phyloP scores from a whole-genome alignment of 2,888 invertebrate species.

The Criorhina ranunculi region DNA sequence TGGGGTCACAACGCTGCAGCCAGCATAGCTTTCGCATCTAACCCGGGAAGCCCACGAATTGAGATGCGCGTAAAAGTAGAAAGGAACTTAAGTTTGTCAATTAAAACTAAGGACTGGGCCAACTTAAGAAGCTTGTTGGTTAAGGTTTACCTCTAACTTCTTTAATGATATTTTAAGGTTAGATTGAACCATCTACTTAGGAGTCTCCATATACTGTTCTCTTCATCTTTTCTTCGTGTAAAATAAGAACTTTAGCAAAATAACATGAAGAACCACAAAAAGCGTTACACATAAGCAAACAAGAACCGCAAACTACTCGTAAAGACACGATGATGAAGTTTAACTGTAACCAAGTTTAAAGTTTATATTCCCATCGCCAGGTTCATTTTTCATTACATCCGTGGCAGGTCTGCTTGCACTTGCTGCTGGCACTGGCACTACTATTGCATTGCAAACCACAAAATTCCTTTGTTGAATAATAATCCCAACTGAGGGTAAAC shows the following conservation, averaged over 20 bases:
- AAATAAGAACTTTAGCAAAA: not conserved
- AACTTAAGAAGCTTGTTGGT: no score
- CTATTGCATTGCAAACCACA: constrained; percentile 49
- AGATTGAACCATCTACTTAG: no score
- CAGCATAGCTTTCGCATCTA: no score
- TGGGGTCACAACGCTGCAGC: no score
- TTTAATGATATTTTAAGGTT: no score
- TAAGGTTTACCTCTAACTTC: no score
- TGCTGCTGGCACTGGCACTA: constrained; percentile 25
- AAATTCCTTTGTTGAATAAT: constrained; percentile 70
- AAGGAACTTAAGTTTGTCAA: no score
- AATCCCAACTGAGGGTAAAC: constrained; percentile 64
- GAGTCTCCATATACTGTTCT: not conserved
- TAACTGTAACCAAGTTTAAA: constrained; percentile 55
- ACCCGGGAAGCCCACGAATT: no score
- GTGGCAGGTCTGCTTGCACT: constrained; percentile 8
- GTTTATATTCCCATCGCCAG: constrained; percentile 28
- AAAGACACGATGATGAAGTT: constrained; percentile 56
- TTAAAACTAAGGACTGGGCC: no score
- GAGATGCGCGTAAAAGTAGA: no score
- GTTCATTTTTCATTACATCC: constrained; percentile 63
- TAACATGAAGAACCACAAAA: not conserved
- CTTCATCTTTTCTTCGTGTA: not conserved
- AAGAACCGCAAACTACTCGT: constrained; percentile 45
- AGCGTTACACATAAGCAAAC: constrained; percentile 10